A percentile compares a stretch with the other conserved stretches of the same genome.
These are phyloP conservation scores for Piaya cayana DNA, from an alignment of 2,113 vertebrate genomes.

Conservation along the genomic window DNA sequence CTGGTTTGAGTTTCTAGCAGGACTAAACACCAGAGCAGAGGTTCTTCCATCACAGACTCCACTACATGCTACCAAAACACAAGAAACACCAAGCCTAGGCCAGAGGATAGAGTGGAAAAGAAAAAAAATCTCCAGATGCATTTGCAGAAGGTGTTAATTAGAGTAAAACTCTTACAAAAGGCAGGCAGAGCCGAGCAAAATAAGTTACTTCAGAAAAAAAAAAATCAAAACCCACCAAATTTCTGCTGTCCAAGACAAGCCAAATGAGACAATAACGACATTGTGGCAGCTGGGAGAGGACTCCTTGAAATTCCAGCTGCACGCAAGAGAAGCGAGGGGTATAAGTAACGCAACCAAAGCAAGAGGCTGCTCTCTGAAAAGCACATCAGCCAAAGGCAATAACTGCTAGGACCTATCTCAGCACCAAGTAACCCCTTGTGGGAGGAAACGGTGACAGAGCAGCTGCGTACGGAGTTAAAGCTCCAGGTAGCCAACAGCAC, in stretches of 20 bases:
- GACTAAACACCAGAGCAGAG: not conserved
- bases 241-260: slow-evolving; percentile 56
- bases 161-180: not conserved
- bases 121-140: not conserved
- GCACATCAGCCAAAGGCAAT: slow-evolving; percentile 60
- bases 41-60: no score
- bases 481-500: not conserved
- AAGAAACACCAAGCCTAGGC: not conserved
- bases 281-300: slow-evolving; percentile 41
- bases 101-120: not conserved
- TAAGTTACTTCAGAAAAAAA: not conserved
- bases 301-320: slow-evolving; percentile 38
- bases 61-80: not conserved
- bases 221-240: not conserved
- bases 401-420: slow-evolving; percentile 29
- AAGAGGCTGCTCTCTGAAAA: slow-evolving; percentile 24
- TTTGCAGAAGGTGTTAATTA: slow-evolving; percentile 1
- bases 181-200: not conserved
- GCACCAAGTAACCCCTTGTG: slow-evolving; percentile 46
- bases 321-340: not conserved
- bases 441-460: not conserved
- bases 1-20: not conserved
- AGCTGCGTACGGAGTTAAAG: not conserved
- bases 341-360: slow-evolving; percentile 43
- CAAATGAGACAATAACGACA: slow-evolving; percentile 43